Evolutionary conservation across 1,140 invertebrate species (phyloP), one percentile per base, ranked within the genome.

Genomic region (Rhynchophorus ferrugineus): DNA sequence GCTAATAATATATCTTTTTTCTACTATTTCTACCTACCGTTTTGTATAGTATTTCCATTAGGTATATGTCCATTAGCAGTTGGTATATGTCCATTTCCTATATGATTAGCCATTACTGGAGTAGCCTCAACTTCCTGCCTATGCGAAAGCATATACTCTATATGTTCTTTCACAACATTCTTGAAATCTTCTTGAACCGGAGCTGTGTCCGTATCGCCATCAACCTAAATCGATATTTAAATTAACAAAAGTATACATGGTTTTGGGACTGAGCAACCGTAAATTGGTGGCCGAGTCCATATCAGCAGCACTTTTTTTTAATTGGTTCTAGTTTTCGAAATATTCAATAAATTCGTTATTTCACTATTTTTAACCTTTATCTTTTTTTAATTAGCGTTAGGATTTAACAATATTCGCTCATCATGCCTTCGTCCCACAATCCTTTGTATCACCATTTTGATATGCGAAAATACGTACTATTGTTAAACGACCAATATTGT

Each of bases 111-210:
- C 13, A 9, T 19, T 16, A 33, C 18, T 18, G 22, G 2, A 24
- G 9, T 13, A 2, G 39, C 18, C 11, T 43, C 13, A 20, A 42
- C 2, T 59, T 58, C 17, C 21, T 42, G 21, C 2, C 33, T 34
- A 50, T 62, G 53, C 33, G 39, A 70, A 47, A 75, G 73, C 6
- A 78, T 65, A 17, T 76, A 75, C 47, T 77, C 72, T 67, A 82
- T 77, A 52, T 84, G 74, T 59, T 85, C 78, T 35, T 78, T 71
- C 14, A 89, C 73, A 0, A 83, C 76, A n/a, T 76, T 72, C 8
- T 78, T 75, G 64, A 89, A 88, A 58, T 88, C 83, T 8, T 81
- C 76, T 61, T 87, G 83, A 0, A 89, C 85, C n/a, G 78, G 78
- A 2, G 74, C 68, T 6, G 81, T 78, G 57, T 89, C 86, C 0